These are phyloP conservation scores for Oceanodroma leucorhoa DNA, from an alignment of 2,797 vertebrate species.

Conservation along the genomic window DNA sequence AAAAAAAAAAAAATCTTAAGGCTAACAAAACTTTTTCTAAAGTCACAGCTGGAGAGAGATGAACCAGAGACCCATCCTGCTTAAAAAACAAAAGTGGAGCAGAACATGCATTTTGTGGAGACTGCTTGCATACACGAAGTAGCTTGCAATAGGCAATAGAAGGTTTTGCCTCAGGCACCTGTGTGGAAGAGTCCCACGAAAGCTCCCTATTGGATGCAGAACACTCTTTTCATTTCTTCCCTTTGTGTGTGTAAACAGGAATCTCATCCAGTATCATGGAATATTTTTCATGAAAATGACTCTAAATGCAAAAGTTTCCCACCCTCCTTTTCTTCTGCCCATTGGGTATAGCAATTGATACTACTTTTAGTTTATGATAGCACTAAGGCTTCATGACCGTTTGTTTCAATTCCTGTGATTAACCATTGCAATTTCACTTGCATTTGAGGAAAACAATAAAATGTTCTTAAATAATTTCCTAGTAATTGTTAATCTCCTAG, in stretches of 20 bases:
- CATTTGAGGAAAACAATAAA: slow-evolving; percentile 54
- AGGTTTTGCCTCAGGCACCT: background rate
- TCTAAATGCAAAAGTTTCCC: background rate
- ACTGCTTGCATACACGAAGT: background rate
- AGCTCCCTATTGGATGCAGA: background rate
- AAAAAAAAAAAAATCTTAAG: background rate
- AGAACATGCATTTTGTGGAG: background rate
- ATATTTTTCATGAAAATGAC: background rate
- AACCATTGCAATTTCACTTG: slow-evolving; percentile 54
- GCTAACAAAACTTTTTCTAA: background rate
- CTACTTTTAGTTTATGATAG: slow-evolving; percentile 1
- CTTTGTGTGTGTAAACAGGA: background rate
- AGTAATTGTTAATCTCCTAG: slow-evolving; percentile 57
- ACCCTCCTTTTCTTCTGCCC: background rate
- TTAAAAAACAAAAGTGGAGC: background rate
- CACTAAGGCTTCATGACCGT: slow-evolving; percentile 17
- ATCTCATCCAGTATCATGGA: background rate
- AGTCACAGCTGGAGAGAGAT: background rate
- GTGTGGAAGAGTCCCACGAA: background rate
- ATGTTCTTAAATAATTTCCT: slow-evolving; percentile 49
- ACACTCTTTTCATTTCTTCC: background rate
- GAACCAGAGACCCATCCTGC: background rate
- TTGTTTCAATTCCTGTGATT: slow-evolving; percentile 64
- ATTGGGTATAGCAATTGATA: background rate
- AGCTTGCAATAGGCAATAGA: background rate